Percentiles rank a stretch among this genome's conserved stretches.
phyloP scores from a whole-genome alignment of 2,797 vertebrate genomes.

The Peromyscus attwateri region DNA sequence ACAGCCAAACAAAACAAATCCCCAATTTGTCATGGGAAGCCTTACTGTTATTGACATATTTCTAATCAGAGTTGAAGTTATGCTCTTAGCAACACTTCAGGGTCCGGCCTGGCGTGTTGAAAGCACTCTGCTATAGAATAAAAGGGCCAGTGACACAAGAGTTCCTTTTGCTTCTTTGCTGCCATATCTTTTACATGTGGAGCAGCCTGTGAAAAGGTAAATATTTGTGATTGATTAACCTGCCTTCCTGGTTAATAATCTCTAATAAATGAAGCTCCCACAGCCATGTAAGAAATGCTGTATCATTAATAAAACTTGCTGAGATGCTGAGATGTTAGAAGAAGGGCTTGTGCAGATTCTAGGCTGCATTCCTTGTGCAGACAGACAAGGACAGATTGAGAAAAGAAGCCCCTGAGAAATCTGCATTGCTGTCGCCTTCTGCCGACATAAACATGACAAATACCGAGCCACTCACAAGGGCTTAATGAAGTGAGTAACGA shows the following conservation, averaged over 20 bases:
- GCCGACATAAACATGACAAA: background rate
- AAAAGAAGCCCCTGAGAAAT: background rate
- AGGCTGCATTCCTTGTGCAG: no score
- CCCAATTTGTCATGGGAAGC: background rate
- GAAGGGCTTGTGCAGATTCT: background rate
- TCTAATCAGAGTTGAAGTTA: background rate
- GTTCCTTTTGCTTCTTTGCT: no score
- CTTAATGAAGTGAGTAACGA: background rate
- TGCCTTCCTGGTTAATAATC: background rate
- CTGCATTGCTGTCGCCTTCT: background rate
- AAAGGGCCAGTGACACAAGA: background rate
- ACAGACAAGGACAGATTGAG: background rate
- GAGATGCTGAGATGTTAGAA: background rate
- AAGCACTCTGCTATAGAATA: background rate
- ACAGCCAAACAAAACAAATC: background rate
- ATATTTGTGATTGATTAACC: background rate
- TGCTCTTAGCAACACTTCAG: background rate
- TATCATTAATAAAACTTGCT: background rate
- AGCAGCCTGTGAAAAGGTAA: background rate
- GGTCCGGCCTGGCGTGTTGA: no score
- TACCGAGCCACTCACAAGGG: background rate
- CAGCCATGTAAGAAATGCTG: background rate
- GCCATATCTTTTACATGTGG: background rate
- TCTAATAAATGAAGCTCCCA: background rate
- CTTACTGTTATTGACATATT: no score